Percentiles rank a stretch among this genome's conserved stretches.
phyloP scores from a whole-genome alignment of 37 sponge, comb jelly and placozoan species.

The Beroe ovata region DNA sequence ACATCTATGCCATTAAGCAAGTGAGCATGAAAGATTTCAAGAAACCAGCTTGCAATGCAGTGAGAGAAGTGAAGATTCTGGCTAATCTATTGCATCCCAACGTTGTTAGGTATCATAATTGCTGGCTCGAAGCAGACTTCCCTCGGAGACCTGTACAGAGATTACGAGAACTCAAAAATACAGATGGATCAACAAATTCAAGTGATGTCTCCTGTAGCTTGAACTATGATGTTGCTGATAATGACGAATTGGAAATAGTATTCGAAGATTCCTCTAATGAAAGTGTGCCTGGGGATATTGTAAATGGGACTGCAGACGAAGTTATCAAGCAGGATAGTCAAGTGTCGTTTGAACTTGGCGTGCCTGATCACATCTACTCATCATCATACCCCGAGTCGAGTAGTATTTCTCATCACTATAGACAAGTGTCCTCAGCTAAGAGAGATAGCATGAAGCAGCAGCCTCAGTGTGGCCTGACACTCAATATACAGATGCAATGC shows the following conservation, averaged over 20 bases:
- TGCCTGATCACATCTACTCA: conserved; percentile 14
- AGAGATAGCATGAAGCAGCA: background rate
- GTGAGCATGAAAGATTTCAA: conserved; percentile 19
- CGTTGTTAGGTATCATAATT: conserved; percentile 50
- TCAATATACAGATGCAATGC: conserved; percentile 60
- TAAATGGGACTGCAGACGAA: background rate
- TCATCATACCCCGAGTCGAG: conserved; percentile 36
- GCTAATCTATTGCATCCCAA: conserved; percentile 57
- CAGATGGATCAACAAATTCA: background rate
- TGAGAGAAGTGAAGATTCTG: conserved; percentile 50
- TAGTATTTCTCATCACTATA: conserved; percentile 6
- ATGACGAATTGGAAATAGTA: conserved; percentile 55
- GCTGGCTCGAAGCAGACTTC: conserved; percentile 47
- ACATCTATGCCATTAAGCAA: conserved; percentile 38
- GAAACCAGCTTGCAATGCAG: conserved; percentile 55
- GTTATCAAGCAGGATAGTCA: background rate
- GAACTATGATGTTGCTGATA: background rate
- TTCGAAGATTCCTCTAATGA: background rate
- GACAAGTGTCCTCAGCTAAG: background rate
- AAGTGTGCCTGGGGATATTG: background rate
- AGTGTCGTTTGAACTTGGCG: background rate
- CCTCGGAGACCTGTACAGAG: background rate
- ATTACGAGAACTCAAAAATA: conserved; percentile 27
- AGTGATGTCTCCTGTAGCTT: background rate
- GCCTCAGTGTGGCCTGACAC: conserved; percentile 45